Conservation (phyloP, 2,888 invertebrate species). For the Archaeoteleia sp. region DNA sequence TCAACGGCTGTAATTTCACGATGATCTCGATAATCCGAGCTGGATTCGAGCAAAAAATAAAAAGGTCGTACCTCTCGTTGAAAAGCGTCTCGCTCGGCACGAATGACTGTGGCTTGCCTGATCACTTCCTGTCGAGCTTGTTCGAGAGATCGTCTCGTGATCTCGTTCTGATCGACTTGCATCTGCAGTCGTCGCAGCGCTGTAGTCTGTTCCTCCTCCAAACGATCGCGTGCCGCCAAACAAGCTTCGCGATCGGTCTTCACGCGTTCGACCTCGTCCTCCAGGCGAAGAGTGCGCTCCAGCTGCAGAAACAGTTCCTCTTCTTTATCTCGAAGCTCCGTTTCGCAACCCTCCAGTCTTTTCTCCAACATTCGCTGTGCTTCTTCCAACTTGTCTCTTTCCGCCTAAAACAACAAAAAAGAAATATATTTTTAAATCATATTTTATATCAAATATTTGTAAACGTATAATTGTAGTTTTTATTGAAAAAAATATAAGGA, state of each 20-base stretch:
- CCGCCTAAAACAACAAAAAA: conserved; percentile 72
- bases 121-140: conserved; percentile 78
- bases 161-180: conserved; percentile 78
- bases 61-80: conserved; percentile 77
- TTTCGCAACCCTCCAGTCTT: conserved; percentile 77
- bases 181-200: conserved; percentile 76
- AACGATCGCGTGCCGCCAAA: conserved; percentile 63
- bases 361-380: conserved; percentile 76
- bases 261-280: conserved; percentile 74
- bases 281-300: conserved; percentile 78
- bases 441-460: too few species aligned
- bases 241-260: conserved; percentile 66
- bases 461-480: too few species aligned
- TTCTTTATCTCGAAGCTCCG: conserved; percentile 78
- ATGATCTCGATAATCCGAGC: too few species aligned
- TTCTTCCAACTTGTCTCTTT: conserved; percentile 77
- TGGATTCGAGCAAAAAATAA: background rate
- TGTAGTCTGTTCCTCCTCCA: conserved; percentile 66
- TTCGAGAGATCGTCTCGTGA: conserved; percentile 77
- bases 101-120: conserved; percentile 78
- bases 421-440: background rate
- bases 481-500: too few species aligned
- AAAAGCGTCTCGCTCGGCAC: conserved; percentile 77
- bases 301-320: conserved; percentile 79
- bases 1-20: too few species aligned